These are phyloP conservation scores for Nasua narica DNA, from an alignment of 2,797 vertebrate genomes.

Conservation along the genomic window DNA sequence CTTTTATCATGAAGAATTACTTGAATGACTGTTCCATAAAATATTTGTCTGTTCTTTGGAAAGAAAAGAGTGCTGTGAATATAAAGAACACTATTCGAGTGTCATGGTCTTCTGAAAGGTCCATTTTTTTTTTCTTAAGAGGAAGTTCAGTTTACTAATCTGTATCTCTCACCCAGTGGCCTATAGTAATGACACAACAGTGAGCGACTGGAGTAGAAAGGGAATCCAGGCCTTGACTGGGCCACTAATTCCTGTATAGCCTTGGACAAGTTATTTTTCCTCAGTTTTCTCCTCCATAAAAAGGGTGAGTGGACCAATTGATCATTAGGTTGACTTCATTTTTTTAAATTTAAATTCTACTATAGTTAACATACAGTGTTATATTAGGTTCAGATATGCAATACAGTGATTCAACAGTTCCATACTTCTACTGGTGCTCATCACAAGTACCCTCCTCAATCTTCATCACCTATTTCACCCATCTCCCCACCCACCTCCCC, in stretches of 20 bases:
- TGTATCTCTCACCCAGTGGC: not conserved
- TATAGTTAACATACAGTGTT: not conserved
- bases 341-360: not conserved
- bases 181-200: not conserved
- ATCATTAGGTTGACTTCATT: not conserved
- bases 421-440: not conserved
- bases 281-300: conserved; percentile 15
- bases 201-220: not conserved
- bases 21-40: not conserved
- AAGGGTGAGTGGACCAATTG: not conserved
- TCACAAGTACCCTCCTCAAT: not conserved
- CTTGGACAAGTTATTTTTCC: not conserved
- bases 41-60: not conserved
- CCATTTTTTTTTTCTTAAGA: not conserved
- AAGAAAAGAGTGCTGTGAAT: conserved; percentile 9
- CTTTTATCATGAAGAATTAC: conserved; percentile 7
- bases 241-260: not conserved
- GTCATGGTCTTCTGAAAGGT: not conserved
- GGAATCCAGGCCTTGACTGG: not conserved
- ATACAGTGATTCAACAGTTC: not conserved
- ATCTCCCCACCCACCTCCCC: not conserved
- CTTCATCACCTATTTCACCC: not conserved
- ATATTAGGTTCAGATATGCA: not conserved
- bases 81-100: not conserved
- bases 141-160: not conserved